Base-by-base conservation (phyloP, 2,113 vertebrate genomes). In the Corynorhinus townsendii region DNA sequence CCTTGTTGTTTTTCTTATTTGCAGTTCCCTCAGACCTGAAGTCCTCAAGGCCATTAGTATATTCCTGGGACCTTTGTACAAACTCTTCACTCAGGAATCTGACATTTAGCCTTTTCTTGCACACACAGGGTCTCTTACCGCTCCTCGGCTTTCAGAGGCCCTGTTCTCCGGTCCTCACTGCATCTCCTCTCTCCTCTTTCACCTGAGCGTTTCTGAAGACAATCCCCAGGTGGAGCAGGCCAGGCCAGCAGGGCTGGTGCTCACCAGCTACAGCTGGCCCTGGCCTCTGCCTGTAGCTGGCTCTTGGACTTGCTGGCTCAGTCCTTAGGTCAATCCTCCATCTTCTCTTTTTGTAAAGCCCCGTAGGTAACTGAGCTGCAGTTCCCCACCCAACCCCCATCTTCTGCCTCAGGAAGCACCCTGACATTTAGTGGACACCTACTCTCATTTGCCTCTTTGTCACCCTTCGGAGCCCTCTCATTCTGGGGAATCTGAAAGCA, bases 201-300 rank as follows among this genome's bases (percentile, higher is more conserved):
- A 8, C 28, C 4, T 17, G 30, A 82, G 24, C 5, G 1, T 79
- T 52, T 40, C 85, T 62, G 33, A 59, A 19, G 28, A 47, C 69
- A 62, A 11, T 19, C 22, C 22, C 35, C 89, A 20, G 11, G 62
- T 9, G 40, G 12, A 69, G 11, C 24, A 1, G 45, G 16, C 66
- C 38, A 0, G 45, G 68, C 19, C 49, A 30, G 35, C 15, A 33
- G 75, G 47, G 35, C 3, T 0, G 1, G 14, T 0, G 3, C 11
- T 45, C 15, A 4, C 20, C 2, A 22, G 30, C 22, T 11, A 5
- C 33, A 1, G 5, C 24, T 3, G 40, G n/a, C 24, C 26, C n/a
- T 4, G 35, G 56, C 7, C 47, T 66, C 33, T 40, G 73, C 68
- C 28, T 30, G 24, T 28, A 28, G 26, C 59, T 62, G 56, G 59